These are phyloP conservation scores for Antrozous pallidus DNA, from an alignment of 2,797 vertebrate genomes.

Conservation along the genomic window DNA sequence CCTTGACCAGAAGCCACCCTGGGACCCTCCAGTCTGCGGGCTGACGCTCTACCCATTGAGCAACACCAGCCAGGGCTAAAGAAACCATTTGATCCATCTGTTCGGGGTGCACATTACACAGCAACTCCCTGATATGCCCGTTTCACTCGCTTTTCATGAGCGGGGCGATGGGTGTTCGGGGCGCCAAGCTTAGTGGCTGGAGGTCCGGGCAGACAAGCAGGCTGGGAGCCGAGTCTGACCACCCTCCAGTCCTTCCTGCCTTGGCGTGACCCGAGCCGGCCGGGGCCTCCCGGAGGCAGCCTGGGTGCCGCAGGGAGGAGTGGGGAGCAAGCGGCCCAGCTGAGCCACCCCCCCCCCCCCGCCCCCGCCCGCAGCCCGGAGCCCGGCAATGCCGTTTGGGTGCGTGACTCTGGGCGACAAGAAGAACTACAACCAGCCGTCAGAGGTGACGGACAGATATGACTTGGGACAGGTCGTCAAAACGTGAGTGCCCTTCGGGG, in stretches of 20 bases:
- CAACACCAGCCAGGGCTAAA: background rate
- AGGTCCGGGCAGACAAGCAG: background rate
- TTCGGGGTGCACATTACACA: background rate
- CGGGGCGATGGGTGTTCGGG: background rate
- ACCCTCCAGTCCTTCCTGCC: background rate
- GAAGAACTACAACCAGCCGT: slow-evolving; percentile 98
- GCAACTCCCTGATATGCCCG: background rate
- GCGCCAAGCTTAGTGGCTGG: background rate
- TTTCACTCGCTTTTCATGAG: slow-evolving; percentile 8
- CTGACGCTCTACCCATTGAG: background rate
- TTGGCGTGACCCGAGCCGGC: background rate
- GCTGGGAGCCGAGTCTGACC: background rate
- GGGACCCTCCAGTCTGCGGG: background rate
- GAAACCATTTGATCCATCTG: background rate
- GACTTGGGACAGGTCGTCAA: slow-evolving; percentile 98
- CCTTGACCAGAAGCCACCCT: background rate
- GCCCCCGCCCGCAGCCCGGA: slow-evolving; percentile 71
- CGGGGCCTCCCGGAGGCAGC: background rate
- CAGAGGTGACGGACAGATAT: slow-evolving; percentile 98
- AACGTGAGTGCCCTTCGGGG: slow-evolving; percentile 89
- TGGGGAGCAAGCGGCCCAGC: background rate
- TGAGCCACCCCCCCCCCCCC: background rate
- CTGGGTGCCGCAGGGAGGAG: background rate
- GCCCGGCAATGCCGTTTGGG: slow-evolving; percentile 96
- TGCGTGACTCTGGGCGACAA: slow-evolving; percentile 97